Percentiles rank a stretch among this genome's conserved stretches.
Conservation (phyloP, 1,140 invertebrate genomes). For the Bombus vancouverensis region DNA sequence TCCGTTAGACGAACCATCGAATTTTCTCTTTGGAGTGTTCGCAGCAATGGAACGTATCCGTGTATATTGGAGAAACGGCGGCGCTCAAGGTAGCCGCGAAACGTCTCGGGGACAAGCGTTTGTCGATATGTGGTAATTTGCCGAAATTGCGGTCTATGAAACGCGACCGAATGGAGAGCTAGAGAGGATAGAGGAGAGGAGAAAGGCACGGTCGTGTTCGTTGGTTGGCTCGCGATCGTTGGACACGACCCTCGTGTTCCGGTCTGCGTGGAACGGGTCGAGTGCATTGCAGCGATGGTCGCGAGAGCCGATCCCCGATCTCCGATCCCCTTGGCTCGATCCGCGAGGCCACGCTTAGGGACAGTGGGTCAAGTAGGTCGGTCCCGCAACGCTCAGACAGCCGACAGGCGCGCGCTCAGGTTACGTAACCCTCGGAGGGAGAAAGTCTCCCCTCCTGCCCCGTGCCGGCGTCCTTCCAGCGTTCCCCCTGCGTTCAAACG, state of each 20-base stretch:
- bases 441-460: conserved; percentile 65
- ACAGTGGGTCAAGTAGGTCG: conserved; percentile 76
- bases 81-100: background rate
- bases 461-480: conserved; percentile 40
- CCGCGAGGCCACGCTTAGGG: conserved; percentile 61
- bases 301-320: conserved; percentile 29
- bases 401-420: conserved; percentile 58
- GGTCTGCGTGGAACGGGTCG: conserved; percentile 28
- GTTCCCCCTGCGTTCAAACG: background rate
- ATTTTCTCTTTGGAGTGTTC: background rate
- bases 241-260: background rate
- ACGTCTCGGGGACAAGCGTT: background rate
- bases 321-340: conserved; percentile 33
- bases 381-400: conserved; percentile 71
- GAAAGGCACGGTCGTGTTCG: too few relatives aligned
- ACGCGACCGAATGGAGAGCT: background rate
- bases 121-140: background rate
- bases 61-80: background rate
- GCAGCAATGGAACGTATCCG: background rate
- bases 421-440: conserved; percentile 72
- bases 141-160: background rate
- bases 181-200: background rate
- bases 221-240: too few relatives aligned
- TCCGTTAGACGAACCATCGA: background rate
- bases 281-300: conserved; percentile 15